Percentiles rank a stretch among this genome's conserved stretches.
phyloP scores from a whole-genome alignment of 2,888 invertebrate genomes.

The Thalpophila matura region DNA sequence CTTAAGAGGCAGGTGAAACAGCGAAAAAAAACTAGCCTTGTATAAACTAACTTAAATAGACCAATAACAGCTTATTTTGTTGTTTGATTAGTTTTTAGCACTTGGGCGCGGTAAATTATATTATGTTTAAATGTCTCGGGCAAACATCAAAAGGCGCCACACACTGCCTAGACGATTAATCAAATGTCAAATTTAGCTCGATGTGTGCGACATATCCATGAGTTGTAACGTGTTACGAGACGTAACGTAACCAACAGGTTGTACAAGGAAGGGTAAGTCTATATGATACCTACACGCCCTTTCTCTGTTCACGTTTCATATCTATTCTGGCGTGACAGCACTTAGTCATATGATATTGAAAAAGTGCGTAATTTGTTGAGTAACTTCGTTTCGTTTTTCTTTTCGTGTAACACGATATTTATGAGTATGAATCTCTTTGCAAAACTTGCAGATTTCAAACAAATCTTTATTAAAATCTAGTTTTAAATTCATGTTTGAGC shows the following conservation, averaged over 20 bases:
- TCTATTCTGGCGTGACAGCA: conserved; percentile 60
- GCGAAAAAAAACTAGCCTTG: too few species aligned
- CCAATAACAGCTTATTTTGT: too few species aligned
- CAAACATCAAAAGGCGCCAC: not conserved
- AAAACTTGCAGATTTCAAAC: too few species aligned
- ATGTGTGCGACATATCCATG: conserved; percentile 27
- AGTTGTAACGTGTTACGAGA: conserved; percentile 44
- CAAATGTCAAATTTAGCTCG: conserved; percentile 12
- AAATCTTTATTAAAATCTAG: too few species aligned
- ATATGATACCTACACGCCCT: conserved; percentile 73
- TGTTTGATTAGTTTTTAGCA: too few species aligned
- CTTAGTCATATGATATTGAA: conserved; percentile 41
- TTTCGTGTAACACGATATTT: not conserved
- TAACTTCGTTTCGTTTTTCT: not conserved
- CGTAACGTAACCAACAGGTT: conserved; percentile 72
- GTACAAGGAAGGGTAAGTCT: conserved; percentile 71
- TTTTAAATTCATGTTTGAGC: too few species aligned
- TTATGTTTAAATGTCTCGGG: too few species aligned
- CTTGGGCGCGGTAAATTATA: too few species aligned
- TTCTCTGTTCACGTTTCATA: conserved; percentile 72
- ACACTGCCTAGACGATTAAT: conserved; percentile 24
- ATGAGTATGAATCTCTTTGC: too few species aligned
- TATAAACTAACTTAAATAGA: too few species aligned
- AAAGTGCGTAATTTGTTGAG: conserved; percentile 11
- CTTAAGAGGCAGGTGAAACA: too few species aligned